These are phyloP conservation scores for Heliconius erato DNA, from an alignment of 2,888 invertebrate genomes.

Conservation along the genomic window DNA sequence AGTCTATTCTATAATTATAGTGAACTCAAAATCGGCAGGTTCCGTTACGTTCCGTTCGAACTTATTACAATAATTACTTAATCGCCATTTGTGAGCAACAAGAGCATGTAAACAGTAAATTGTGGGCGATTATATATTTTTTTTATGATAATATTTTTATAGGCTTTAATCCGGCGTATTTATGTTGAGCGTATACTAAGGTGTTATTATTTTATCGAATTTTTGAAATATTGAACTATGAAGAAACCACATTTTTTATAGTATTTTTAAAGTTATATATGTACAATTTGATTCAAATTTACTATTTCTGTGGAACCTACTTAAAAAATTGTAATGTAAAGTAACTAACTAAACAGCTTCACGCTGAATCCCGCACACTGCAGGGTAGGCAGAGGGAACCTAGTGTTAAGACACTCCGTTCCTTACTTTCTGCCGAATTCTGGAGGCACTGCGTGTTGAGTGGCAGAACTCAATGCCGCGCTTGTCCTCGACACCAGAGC, in stretches of 20 bases:
- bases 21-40: conserved; percentile 68
- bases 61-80: conserved; percentile 79
- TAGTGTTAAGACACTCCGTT: no score
- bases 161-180: conserved; percentile 19
- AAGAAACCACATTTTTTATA: neutral
- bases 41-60: conserved; percentile 71
- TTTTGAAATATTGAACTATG: neutral
- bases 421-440: no score
- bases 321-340: no score
- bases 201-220: conserved; percentile 20
- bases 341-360: no score
- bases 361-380: no score
- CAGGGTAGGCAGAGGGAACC: no score
- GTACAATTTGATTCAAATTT: no score
- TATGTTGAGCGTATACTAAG: conserved; percentile 9
- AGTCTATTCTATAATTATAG: conserved; percentile 37
- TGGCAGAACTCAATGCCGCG: no score
- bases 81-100: conserved; percentile 59
- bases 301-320: no score
- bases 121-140: conserved; percentile 32
- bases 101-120: conserved; percentile 37
- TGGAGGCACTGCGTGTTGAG: no score
- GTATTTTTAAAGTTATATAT: no score
- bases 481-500: no score
- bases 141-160: conserved; percentile 19